A percentile compares a stretch with the other conserved stretches of the same genome.
Conservation (phyloP, 2,113 vertebrate genomes). For the Rhipidura dahli region DNA sequence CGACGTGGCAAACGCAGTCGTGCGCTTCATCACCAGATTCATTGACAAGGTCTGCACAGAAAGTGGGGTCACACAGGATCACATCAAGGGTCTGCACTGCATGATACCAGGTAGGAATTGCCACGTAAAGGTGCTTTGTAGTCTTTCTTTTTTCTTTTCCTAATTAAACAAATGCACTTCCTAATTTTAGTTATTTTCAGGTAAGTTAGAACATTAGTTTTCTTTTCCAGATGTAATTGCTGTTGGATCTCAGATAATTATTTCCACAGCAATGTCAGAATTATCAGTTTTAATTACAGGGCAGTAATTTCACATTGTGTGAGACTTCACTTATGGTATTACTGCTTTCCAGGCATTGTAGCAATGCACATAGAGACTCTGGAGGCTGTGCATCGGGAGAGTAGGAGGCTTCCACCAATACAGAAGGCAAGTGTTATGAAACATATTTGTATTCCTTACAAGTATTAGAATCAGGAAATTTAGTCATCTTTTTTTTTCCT, state of each 20-base stretch:
- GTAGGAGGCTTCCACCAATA: conserved; percentile 93
- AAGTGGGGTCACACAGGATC: conserved; percentile 95
- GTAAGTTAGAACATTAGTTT: not conserved
- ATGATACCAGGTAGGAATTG: conserved; percentile 93
- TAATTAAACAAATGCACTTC: not conserved
- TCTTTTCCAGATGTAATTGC: not conserved
- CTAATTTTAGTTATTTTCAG: not conserved
- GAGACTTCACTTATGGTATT: conserved; percentile 8
- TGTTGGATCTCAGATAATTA: not conserved
- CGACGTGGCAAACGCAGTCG: conserved; percentile 92
- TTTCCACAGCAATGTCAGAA: not conserved
- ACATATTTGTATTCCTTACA: conserved; percentile 19
- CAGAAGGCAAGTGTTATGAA: conserved; percentile 86
- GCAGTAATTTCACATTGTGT: not conserved
- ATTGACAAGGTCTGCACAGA: conserved; percentile 98
- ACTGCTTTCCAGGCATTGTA: conserved; percentile 85
- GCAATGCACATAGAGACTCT: conserved; percentile 97
- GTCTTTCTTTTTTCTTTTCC: not conserved
- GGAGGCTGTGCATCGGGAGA: conserved; percentile 94
- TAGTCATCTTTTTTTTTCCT: not conserved
- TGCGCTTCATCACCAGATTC: conserved; percentile 92
- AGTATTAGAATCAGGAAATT: not conserved
- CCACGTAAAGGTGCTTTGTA: not conserved
- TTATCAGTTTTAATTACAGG: not conserved
- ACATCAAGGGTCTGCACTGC: conserved; percentile 95